These are phyloP conservation scores for Parascotia fuliginaria DNA, from an alignment of 2,888 invertebrate species.

Conservation along the genomic window DNA sequence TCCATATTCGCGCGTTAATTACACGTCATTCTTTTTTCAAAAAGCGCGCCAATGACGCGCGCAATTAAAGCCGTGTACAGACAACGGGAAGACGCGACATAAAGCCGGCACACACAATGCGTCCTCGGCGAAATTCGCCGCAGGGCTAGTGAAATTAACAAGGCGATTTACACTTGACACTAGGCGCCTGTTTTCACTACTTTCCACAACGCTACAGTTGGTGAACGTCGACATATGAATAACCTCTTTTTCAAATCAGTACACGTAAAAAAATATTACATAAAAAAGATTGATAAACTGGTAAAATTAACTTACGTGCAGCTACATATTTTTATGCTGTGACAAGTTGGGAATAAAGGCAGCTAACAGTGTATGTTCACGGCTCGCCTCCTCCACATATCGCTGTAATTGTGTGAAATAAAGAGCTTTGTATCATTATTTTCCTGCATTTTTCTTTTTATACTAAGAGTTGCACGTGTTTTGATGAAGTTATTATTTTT, in stretches of 20 bases:
- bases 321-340: constrained; percentile 51
- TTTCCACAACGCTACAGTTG: constrained; percentile 62
- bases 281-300: constrained; percentile 32
- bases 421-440: constrained; percentile 79
- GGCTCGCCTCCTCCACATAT: constrained; percentile 64
- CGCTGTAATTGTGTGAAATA: constrained; percentile 80
- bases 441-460: constrained; percentile 56
- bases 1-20: constrained; percentile 86
- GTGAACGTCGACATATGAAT: constrained; percentile 54
- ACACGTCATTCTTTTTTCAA: constrained; percentile 86
- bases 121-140: constrained; percentile 85
- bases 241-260: constrained; percentile 53
- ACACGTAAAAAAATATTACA: constrained; percentile 42
- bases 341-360: constrained; percentile 46
- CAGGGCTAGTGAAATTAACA: constrained; percentile 85
- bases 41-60: constrained; percentile 85
- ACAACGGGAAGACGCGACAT: constrained; percentile 84
- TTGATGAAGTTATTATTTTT: constrained; percentile 42
- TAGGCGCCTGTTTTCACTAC: constrained; percentile 78
- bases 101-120: constrained; percentile 84
- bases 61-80: constrained; percentile 85
- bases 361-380: constrained; percentile 58
- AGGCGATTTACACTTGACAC: constrained; percentile 86
- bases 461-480: constrained; percentile 33
- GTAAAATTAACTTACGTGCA: constrained; percentile 19